Evolutionary conservation across 1,140 invertebrate species (phyloP).

Genomic region (Drosophila malerkotliana): DNA sequence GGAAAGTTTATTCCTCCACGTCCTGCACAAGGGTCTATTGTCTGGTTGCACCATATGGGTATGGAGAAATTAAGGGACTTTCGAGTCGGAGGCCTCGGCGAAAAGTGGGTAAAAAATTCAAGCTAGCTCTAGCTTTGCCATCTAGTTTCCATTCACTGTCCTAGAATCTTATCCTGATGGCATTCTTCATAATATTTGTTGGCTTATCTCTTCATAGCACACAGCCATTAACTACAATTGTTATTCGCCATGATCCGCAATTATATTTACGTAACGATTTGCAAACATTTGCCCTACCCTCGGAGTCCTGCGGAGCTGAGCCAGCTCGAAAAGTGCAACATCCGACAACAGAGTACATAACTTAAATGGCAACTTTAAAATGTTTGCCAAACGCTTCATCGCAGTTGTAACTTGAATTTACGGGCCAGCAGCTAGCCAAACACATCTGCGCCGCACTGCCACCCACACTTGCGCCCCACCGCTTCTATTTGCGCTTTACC

Average conservation of each 20-base stretch:
- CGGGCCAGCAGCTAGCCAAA: constrained; percentile 73
- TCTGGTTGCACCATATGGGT: constrained; percentile 33
- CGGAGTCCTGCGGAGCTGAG: background rate
- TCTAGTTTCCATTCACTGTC: background rate
- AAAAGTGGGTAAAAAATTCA: constrained; percentile 59
- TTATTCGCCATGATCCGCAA: constrained; percentile 18
- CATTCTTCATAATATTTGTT: background rate
- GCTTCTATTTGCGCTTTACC: constrained; percentile 75
- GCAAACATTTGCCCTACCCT: constrained; percentile 27
- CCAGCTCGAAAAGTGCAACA: constrained; percentile 23
- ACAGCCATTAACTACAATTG: constrained; percentile 14
- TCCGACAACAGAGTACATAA: constrained; percentile 51
- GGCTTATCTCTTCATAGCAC: background rate
- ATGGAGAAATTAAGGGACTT: constrained; percentile 1
- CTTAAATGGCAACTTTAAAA: constrained; percentile 81
- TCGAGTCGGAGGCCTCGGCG: constrained; percentile 37
- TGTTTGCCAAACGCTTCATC: constrained; percentile 77
- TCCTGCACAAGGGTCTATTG: constrained; percentile 38
- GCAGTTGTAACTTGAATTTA: constrained; percentile 81
- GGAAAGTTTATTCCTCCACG: constrained; percentile 22
- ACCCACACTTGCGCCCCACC: constrained; percentile 11
- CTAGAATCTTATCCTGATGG: background rate
- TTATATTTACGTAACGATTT: constrained; percentile 60
- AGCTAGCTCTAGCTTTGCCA: background rate
- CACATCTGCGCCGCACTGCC: constrained; percentile 28